These are phyloP conservation scores for Operophtera brumata DNA, from an alignment of 2,888 invertebrate species.

Conservation along the genomic window DNA sequence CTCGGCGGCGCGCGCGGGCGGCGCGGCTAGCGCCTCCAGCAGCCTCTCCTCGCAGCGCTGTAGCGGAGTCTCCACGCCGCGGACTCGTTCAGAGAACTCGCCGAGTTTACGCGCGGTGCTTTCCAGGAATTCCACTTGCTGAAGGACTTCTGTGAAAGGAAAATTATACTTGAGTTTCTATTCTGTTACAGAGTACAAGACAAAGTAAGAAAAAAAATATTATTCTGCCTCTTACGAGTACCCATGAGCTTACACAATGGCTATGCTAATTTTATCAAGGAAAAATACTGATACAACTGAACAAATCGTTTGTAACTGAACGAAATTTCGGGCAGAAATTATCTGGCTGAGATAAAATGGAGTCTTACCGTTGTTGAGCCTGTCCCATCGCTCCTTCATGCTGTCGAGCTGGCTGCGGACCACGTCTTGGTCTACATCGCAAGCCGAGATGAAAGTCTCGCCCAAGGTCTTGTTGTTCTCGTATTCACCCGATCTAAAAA, in stretches of 20 bases:
- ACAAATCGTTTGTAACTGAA: too few species aligned
- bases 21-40: constrained; percentile 81
- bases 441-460: constrained; percentile 92
- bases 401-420: constrained; percentile 90
- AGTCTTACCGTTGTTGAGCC: constrained; percentile 87
- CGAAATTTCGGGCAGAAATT: neutral
- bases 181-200: neutral
- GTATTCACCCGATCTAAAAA: constrained; percentile 89
- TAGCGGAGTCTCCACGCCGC: constrained; percentile 91
- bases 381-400: constrained; percentile 94
- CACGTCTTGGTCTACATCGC: constrained; percentile 94
- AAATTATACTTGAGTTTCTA: neutral
- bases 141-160: constrained; percentile 81
- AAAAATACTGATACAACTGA: too few species aligned
- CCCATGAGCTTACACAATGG: too few species aligned
- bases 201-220: too few species aligned
- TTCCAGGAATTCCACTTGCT: constrained; percentile 89
- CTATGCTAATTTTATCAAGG: too few species aligned
- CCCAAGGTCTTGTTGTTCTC: constrained; percentile 93
- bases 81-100: constrained; percentile 91
- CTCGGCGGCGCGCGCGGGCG: constrained; percentile 89
- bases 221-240: too few species aligned
- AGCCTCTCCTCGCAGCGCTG: constrained; percentile 93
- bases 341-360: neutral
- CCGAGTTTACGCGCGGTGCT: constrained; percentile 89